Evolutionary conservation across 2,113 vertebrate species (phyloP), one percentile per base, ranked within the genome.

Genomic region (Octodon degus): DNA sequence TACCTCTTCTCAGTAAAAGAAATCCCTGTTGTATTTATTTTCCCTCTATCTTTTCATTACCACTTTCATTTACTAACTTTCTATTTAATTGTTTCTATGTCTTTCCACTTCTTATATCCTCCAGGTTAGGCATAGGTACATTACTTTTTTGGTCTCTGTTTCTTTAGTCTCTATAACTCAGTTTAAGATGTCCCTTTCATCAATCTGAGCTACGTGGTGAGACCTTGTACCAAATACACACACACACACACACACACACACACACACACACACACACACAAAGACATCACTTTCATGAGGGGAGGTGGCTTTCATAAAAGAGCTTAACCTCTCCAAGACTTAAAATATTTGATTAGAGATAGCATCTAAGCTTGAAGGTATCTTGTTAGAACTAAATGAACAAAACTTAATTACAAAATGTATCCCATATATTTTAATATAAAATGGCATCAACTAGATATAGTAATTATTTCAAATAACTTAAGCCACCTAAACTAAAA

Each of bases 301-400:
- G 13, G 14, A 5, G 4, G 40, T 81, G 58, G n/a, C 37, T 50
- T 55, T 63, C 53, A 60, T 20, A 37, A 96, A 92, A 7, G 16
- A 74, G 27, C 72, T 90, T 76, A 88, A 60, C 40, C 34, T 74
- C 17, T 84, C 89, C n/a, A 53, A 79, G 22, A 16, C 19, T 14
- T 63, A 40, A 70, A 13, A 27, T 90, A 19, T 93, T 91, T 53
- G 53, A 7, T 20, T 9, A 68, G 7, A 92, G 43, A 68, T 84
- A 53, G 40, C 76, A 76, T 90, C 50, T 95, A 76, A 86, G 80
- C 32, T 92, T 40, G 86, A 70, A 96, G 65, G 9, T 72, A 65
- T 58, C 34, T 77, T 92, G 47, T 86, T 19, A 89, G 91, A 62
- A 72, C 24, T 67, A 94, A 55, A 65, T 37, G 32, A 76, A 60